phyloP scores from a whole-genome alignment of 1,140 invertebrate genomes.

The Bombus balteatus region DNA sequence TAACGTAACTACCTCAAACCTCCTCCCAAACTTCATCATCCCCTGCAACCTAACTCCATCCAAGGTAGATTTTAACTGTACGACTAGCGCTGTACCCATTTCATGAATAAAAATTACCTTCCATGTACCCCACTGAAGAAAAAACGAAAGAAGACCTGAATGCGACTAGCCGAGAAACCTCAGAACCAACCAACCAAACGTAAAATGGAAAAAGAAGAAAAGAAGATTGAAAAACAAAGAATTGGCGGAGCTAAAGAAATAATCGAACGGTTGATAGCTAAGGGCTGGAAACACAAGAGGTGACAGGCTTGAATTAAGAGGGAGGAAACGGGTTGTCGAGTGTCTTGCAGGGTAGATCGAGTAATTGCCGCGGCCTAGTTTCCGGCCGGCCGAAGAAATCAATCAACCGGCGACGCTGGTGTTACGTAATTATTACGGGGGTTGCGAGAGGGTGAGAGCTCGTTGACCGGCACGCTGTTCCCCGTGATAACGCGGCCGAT shows the following conservation, averaged over 20 bases:
- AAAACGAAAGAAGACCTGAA: too few species aligned
- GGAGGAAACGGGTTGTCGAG: conserved; percentile 4
- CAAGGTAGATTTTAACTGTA: neutral
- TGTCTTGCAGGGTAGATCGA: conserved; percentile 2
- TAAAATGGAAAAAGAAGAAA: neutral
- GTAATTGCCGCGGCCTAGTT: conserved; percentile 46
- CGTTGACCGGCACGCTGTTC: conserved; percentile 12
- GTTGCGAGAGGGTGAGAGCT: neutral
- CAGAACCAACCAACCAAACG: neutral
- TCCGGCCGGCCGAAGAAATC: conserved; percentile 44
- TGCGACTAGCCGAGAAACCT: neutral
- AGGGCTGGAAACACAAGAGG: neutral
- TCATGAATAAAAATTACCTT: conserved; percentile 59
- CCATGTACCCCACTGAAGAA: too few species aligned
- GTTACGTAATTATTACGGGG: conserved; percentile 50
- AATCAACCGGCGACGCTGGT: conserved; percentile 39
- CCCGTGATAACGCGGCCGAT: conserved; percentile 25
- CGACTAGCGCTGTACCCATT: neutral
- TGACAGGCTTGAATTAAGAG: conserved; percentile 48
- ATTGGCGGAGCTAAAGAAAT: too few species aligned
- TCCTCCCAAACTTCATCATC: neutral
- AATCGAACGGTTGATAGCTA: neutral
- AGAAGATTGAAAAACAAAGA: neutral
- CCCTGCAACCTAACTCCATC: neutral
- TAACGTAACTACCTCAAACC: too few species aligned